These are phyloP conservation scores for Rostratula benghalensis DNA, from an alignment of 2,113 vertebrate species.

Conservation along the genomic window DNA sequence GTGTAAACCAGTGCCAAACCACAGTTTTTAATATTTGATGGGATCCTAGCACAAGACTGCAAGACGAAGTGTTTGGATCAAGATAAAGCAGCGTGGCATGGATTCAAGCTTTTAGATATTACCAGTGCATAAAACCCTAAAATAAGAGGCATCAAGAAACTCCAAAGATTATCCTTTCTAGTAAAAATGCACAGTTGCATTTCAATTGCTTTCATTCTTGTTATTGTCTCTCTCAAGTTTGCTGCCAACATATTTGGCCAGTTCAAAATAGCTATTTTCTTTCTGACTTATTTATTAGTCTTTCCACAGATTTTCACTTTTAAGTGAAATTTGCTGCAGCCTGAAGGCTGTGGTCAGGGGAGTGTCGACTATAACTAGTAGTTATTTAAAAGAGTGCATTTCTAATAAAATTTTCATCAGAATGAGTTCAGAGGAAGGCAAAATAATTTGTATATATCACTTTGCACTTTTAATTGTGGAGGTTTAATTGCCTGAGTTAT, in stretches of 20 bases:
- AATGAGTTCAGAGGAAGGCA: constrained; percentile 31
- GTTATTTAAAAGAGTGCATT: not conserved
- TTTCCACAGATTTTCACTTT: not conserved
- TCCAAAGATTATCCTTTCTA: not conserved
- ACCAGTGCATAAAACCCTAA: not conserved
- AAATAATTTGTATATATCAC: constrained; percentile 23
- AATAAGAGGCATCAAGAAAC: not conserved
- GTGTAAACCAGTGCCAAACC: constrained; percentile 15
- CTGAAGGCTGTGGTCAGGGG: not conserved
- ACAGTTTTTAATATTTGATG: constrained; percentile 35
- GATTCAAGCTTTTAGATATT: not conserved
- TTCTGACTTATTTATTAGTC: not conserved
- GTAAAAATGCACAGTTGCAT: not conserved
- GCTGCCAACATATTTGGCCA: not conserved
- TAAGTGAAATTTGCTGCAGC: constrained; percentile 23
- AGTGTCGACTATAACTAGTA: not conserved
- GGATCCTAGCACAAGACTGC: not conserved
- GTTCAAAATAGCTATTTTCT: not conserved
- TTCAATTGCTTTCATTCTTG: not conserved
- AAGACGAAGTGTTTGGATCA: constrained; percentile 1
- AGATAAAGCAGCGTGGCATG: not conserved
- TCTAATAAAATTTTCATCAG: constrained; percentile 8
- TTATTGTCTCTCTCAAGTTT: not conserved
- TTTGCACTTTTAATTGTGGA: constrained; percentile 3
- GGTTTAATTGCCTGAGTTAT: constrained; percentile 25